Percentiles rank a stretch among this genome's conserved stretches.
These are phyloP conservation scores for Eunapius fragilis DNA, from an alignment of 37 sponge, comb jelly and placozoan genomes.

Conservation along the genomic window DNA sequence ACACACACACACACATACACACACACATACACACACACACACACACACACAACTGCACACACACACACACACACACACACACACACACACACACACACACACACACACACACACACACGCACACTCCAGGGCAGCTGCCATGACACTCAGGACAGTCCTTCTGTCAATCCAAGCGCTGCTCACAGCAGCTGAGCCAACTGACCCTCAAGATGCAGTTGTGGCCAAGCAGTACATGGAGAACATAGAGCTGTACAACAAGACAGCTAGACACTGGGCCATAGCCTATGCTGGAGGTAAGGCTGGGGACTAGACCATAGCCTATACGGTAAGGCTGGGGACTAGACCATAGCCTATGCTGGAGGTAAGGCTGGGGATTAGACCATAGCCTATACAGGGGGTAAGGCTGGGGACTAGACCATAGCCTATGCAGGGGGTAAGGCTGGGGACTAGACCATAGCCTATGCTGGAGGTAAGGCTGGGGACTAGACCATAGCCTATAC, in stretches of 20 bases:
- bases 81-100: conserved; percentile 11
- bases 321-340: conserved; percentile 10
- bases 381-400: conserved; percentile 41
- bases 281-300: conserved; percentile 89
- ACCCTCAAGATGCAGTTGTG: conserved; percentile 99
- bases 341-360: background rate
- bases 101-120: background rate
- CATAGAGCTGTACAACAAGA: conserved; percentile 66
- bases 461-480: background rate
- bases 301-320: background rate
- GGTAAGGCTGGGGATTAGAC: background rate
- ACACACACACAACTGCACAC: background rate
- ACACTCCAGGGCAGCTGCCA: conserved; percentile 93
- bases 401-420: background rate
- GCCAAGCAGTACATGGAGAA: conserved; percentile 94
- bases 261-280: conserved; percentile 95
- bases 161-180: conserved; percentile 81
- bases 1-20: too few relatives aligned
- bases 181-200: conserved; percentile 94
- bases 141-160: conserved; percentile 95
- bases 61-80: conserved; percentile 7
- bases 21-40: background rate
- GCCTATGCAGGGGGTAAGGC: background rate
- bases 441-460: background rate
- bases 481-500: background rate